phyloP scores from a whole-genome alignment of 2,797 vertebrate genomes.

The Gambelia wislizenii region DNA sequence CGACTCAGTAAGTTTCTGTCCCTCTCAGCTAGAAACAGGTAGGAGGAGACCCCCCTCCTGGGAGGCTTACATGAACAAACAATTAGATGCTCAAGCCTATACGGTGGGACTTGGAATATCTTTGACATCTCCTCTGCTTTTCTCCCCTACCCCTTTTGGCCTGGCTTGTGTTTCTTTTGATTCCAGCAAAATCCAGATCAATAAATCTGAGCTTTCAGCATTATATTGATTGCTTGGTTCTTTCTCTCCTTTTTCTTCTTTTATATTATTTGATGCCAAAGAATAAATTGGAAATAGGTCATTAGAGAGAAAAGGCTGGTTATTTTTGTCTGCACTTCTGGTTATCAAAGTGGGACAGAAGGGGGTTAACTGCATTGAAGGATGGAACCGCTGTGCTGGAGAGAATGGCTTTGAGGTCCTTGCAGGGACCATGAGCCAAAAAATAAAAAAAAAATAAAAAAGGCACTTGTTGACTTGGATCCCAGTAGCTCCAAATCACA shows the following conservation, averaged over 20 bases:
- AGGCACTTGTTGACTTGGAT: background rate
- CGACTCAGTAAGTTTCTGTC: background rate
- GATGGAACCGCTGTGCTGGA: background rate
- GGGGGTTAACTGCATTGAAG: background rate
- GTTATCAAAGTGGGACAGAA: constrained; percentile 52
- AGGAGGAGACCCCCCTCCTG: background rate
- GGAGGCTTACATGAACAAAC: constrained; percentile 10
- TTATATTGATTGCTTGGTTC: constrained; percentile 63
- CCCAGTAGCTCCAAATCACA: background rate
- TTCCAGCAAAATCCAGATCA: constrained; percentile 60
- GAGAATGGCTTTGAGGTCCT: background rate
- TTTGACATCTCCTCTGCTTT: constrained; percentile 35
- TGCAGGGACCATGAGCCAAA: background rate
- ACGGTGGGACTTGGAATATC: background rate
- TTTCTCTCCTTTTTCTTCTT: constrained; percentile 53
- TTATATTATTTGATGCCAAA: constrained; percentile 68
- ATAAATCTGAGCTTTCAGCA: constrained; percentile 68
- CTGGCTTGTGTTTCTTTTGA: constrained; percentile 69
- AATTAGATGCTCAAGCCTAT: background rate
- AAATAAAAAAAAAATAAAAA: background rate
- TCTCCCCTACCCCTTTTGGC: background rate
- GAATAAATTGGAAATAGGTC: constrained; percentile 60
- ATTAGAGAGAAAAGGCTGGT: constrained; percentile 46
- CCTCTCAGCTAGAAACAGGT: background rate
- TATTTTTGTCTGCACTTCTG: constrained; percentile 41